A percentile compares a stretch with the other conserved stretches of the same genome.
These are phyloP conservation scores for Priocnemis perturbator DNA, from an alignment of 2,888 invertebrate species.

Conservation along the genomic window DNA sequence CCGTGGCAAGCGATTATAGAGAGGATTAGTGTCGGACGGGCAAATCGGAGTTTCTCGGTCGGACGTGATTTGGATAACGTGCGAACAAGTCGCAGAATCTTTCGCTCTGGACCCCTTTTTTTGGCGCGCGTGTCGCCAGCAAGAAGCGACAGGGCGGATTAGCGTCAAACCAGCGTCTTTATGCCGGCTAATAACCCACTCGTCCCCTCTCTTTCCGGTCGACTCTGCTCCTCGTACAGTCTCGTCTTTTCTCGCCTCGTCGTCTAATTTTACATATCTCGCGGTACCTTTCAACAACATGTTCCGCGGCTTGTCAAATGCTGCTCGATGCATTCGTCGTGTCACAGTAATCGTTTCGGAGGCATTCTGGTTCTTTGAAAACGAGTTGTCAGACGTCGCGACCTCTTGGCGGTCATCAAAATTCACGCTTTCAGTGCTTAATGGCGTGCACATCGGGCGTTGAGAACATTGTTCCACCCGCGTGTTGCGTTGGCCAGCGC, in stretches of 20 bases:
- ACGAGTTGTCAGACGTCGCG: no score
- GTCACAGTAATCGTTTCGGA: no score
- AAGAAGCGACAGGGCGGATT: slow-evolving; percentile 56
- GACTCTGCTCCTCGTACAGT: background rate
- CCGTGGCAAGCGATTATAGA: slow-evolving; percentile 42
- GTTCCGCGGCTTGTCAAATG: slow-evolving; percentile 32
- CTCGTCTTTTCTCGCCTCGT: background rate
- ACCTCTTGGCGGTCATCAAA: no score
- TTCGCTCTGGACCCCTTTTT: slow-evolving; percentile 29
- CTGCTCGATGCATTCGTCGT: background rate
- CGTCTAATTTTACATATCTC: slow-evolving; percentile 29
- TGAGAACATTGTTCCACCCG: background rate
- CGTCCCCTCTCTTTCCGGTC: background rate
- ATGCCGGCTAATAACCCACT: slow-evolving; percentile 47
- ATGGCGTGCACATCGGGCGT: background rate
- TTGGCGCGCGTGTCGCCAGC: slow-evolving; percentile 39
- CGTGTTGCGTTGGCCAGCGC: slow-evolving; percentile 10
- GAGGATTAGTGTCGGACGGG: slow-evolving; percentile 54
- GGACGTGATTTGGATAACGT: slow-evolving; percentile 48
- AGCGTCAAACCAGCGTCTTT: slow-evolving; percentile 62
- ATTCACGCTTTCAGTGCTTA: no score
- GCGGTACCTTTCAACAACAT: slow-evolving; percentile 22
- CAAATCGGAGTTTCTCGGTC: slow-evolving; percentile 46
- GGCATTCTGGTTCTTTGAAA: no score
- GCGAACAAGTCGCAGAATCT: slow-evolving; percentile 52